These are phyloP conservation scores for Amphimallon solstitiale DNA, from an alignment of 2,888 invertebrate species.

Conservation along the genomic window DNA sequence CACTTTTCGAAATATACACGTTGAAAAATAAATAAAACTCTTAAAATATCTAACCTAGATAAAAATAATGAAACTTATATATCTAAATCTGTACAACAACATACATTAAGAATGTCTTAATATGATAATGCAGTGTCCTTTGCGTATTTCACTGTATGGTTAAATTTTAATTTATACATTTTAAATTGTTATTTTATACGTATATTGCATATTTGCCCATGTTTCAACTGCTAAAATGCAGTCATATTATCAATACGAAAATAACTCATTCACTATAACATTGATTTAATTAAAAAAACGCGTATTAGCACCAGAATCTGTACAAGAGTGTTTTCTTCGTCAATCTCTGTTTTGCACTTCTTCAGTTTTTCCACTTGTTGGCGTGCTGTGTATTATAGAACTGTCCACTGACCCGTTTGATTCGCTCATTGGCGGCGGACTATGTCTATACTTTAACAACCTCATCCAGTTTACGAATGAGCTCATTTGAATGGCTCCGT, in stretches of 20 bases:
- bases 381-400: slow-evolving; percentile 42
- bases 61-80: too few relatives aligned
- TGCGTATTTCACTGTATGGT: neutral
- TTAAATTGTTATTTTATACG: slow-evolving; percentile 3
- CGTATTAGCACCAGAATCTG: too few relatives aligned
- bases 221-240: too few relatives aligned
- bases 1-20: too few relatives aligned
- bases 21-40: too few relatives aligned
- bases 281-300: too few relatives aligned
- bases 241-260: too few relatives aligned
- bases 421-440: slow-evolving; percentile 47
- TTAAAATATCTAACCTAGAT: too few relatives aligned
- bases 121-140: too few relatives aligned
- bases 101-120: too few relatives aligned
- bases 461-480: slow-evolving; percentile 82
- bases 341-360: slow-evolving; percentile 42
- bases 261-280: too few relatives aligned
- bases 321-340: neutral
- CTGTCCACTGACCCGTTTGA: slow-evolving; percentile 47
- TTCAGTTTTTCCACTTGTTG: slow-evolving; percentile 48
- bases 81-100: too few relatives aligned
- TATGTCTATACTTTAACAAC: slow-evolving; percentile 64
- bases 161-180: slow-evolving; percentile 16
- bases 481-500: slow-evolving; percentile 68
- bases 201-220: slow-evolving; percentile 41